These are phyloP conservation scores for Pyralis farinalis DNA, from an alignment of 2,888 invertebrate genomes.

Conservation along the genomic window DNA sequence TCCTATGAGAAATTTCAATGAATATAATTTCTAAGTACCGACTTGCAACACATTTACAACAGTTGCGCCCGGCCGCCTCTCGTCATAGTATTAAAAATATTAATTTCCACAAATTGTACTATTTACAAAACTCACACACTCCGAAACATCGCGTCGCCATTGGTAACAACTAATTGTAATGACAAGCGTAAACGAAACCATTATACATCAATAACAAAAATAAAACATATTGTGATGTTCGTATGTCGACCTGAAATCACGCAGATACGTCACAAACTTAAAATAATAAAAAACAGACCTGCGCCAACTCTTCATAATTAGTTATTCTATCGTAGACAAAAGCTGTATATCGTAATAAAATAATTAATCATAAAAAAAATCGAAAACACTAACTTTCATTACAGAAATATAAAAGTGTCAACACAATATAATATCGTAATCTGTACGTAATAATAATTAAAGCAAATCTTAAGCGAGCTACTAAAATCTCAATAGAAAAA, in stretches of 20 bases:
- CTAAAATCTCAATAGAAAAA: constrained; percentile 38
- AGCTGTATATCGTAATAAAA: constrained; percentile 22
- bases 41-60: constrained; percentile 21
- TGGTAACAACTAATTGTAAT: constrained; percentile 56
- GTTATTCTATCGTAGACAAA: constrained; percentile 24
- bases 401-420: constrained; percentile 52
- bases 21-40: constrained; percentile 47
- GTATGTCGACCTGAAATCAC: constrained; percentile 23
- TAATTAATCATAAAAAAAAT: constrained; percentile 38
- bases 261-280: constrained; percentile 10
- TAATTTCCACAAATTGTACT: constrained; percentile 53
- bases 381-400: constrained; percentile 47
- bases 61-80: constrained; percentile 9
- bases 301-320: constrained; percentile 11
- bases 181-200: constrained; percentile 46
- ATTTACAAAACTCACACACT: constrained; percentile 58
- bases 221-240: constrained; percentile 45
- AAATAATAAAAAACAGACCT: constrained; percentile 16
- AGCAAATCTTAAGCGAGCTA: constrained; percentile 65
- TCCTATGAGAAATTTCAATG: constrained; percentile 39
- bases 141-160: constrained; percentile 45
- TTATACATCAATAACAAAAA: constrained; percentile 49
- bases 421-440: constrained; percentile 42
- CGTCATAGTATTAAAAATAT: constrained; percentile 32
- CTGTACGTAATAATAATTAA: constrained; percentile 66